Conservation (phyloP, 37 sponge, comb jelly and placozoan genomes). For the Diacarnus erythraeanus region DNA sequence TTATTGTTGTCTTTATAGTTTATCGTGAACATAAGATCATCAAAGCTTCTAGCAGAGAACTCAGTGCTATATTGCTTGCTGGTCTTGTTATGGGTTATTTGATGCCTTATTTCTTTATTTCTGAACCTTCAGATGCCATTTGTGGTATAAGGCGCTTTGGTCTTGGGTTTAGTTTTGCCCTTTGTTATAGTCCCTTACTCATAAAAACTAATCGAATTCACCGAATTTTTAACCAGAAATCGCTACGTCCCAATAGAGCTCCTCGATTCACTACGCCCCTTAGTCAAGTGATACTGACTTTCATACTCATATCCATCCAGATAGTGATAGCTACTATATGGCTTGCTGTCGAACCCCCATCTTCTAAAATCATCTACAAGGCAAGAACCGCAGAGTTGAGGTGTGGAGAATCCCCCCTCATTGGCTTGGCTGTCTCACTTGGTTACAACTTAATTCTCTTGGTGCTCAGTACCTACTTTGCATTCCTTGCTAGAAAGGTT, state of each 20-base stretch:
- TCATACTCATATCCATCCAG: constrained; percentile 42
- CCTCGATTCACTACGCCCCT: constrained; percentile 24
- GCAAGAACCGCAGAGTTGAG: constrained; percentile 17
- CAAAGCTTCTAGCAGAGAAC: constrained; percentile 79
- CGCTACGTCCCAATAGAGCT: not conserved
- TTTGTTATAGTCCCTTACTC: constrained; percentile 59
- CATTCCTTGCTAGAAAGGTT: constrained; percentile 48
- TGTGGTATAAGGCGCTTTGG: constrained; percentile 53
- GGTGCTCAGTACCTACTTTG: constrained; percentile 49
- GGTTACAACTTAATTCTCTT: constrained; percentile 55
- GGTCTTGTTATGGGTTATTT: constrained; percentile 54
- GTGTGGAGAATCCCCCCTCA: constrained; percentile 36
- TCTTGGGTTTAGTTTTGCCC: constrained; percentile 43
- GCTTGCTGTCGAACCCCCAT: constrained; percentile 26
- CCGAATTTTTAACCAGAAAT: constrained; percentile 53
- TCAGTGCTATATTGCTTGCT: constrained; percentile 44
- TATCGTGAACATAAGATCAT: constrained; percentile 37
- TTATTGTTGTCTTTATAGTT: constrained; percentile 43
- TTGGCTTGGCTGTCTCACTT: constrained; percentile 20
- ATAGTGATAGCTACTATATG: constrained; percentile 41
- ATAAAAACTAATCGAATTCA: constrained; percentile 63
- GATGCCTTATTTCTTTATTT: constrained; percentile 49
- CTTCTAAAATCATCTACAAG: not conserved
- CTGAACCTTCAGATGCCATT: constrained; percentile 28
- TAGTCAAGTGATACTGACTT: constrained; percentile 57